These are phyloP conservation scores for Caranx ignobilis DNA, from an alignment of 2,113 vertebrate species.

Conservation along the genomic window DNA sequence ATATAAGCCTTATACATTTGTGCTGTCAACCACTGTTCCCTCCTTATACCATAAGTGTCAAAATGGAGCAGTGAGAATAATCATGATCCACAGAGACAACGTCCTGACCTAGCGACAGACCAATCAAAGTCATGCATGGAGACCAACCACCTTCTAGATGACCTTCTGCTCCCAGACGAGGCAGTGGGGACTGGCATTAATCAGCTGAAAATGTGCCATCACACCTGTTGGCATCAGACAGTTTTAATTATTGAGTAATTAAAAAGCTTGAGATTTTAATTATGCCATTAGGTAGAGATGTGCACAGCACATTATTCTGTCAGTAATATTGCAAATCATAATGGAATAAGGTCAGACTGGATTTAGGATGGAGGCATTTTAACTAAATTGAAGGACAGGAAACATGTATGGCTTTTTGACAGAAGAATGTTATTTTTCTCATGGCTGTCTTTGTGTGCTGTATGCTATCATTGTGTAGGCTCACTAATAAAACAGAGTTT, in stretches of 20 bases:
- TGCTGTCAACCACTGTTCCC: too few relatives aligned
- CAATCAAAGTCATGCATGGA: not conserved
- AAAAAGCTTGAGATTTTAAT: slow-evolving; percentile 48
- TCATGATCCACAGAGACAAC: slow-evolving; percentile 18
- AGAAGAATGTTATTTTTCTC: slow-evolving; percentile 4
- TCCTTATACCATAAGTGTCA: not conserved
- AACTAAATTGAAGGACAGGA: not conserved
- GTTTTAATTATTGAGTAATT: slow-evolving; percentile 51
- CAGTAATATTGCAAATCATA: slow-evolving; percentile 7
- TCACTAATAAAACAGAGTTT: slow-evolving; percentile 1
- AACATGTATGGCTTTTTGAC: not conserved
- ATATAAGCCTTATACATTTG: too few relatives aligned
- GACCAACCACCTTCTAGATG: not conserved
- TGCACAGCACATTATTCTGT: slow-evolving; percentile 3
- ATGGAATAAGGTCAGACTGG: not conserved
- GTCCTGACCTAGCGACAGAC: not conserved
- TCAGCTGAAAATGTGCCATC: not conserved
- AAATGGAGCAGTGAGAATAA: slow-evolving; percentile 15
- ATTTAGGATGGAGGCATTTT: not conserved
- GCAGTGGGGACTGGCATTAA: slow-evolving; percentile 29
- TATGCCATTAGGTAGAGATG: slow-evolving; percentile 22
- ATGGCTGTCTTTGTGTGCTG: not conserved
- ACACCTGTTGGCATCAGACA: slow-evolving; percentile 56
- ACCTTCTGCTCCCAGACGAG: slow-evolving; percentile 43
- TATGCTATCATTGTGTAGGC: not conserved